Conservation (phyloP, 2,797 vertebrate genomes). For the Tamandua tetradactyla region DNA sequence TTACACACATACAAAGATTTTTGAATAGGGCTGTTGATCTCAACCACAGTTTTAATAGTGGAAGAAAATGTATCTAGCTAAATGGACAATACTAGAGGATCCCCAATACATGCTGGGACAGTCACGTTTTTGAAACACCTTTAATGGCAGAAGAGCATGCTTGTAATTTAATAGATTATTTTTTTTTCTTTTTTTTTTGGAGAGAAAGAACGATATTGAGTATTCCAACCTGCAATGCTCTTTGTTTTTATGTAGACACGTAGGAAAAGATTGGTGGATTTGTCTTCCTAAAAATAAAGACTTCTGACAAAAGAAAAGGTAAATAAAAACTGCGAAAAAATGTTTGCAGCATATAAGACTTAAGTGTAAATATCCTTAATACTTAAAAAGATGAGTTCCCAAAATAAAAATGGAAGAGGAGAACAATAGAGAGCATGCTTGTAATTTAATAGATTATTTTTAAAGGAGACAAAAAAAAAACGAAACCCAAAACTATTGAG, state of each 20-base stretch:
- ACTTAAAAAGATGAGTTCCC: slow-evolving; percentile 37
- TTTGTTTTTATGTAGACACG: background rate
- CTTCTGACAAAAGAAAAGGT: background rate
- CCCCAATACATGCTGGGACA: background rate
- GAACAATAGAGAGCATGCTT: slow-evolving; percentile 2
- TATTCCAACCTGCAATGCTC: too few relatives aligned
- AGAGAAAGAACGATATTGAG: too few relatives aligned
- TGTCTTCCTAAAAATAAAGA: background rate
- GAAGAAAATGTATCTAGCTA: background rate
- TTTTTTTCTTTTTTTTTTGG: too few relatives aligned
- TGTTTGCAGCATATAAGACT: background rate
- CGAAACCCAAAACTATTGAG: background rate
- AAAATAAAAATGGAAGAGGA: background rate
- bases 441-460: slow-evolving; percentile 20
- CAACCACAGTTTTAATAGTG: background rate
- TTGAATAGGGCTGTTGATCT: background rate
- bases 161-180: background rate
- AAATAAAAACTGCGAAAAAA: background rate
- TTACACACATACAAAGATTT: background rate
- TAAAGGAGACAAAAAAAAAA: background rate
- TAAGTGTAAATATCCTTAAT: background rate
- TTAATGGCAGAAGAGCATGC: background rate
- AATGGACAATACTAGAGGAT: background rate
- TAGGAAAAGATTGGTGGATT: background rate
- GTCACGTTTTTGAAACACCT: background rate